These are phyloP conservation scores for Cromileptes altivelis DNA, from an alignment of 2,113 vertebrate species.

Conservation along the genomic window DNA sequence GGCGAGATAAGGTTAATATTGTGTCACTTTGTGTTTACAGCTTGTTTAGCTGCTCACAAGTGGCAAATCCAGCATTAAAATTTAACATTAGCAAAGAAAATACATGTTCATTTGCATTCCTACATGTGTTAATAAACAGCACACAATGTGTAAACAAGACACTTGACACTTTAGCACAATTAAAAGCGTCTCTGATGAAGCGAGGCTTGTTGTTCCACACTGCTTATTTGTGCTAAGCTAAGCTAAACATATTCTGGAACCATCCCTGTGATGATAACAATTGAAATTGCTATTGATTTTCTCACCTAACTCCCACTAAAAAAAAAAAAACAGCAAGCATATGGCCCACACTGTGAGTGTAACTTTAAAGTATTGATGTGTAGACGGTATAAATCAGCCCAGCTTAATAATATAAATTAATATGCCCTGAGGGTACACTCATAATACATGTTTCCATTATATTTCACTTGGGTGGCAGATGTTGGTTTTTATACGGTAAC, in stretches of 20 bases:
- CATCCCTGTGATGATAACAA: neutral
- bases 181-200: neutral
- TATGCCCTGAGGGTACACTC: neutral
- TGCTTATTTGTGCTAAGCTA: conserved; percentile 13
- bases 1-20: too few relatives aligned
- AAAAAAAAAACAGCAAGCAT: neutral
- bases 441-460: conserved; percentile 27
- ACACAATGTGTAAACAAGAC: neutral
- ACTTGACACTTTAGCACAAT: too few relatives aligned
- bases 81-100: too few relatives aligned
- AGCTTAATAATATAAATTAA: conserved; percentile 21
- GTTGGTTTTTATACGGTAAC: conserved; percentile 41
- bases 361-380: conserved; percentile 8
- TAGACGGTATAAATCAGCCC: conserved; percentile 34
- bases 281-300: conserved; percentile 8
- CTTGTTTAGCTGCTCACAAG: too few relatives aligned
- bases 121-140: neutral
- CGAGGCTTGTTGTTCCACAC: neutral
- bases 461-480: conserved; percentile 40
- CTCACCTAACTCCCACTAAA: neutral
- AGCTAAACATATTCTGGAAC: conserved; percentile 10
- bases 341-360: neutral
- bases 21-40: too few relatives aligned
- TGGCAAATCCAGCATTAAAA: too few relatives aligned
- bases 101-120: neutral